phyloP scores from a whole-genome alignment of 2,797 vertebrate species.

The Arnoldichthys spilopterus region DNA sequence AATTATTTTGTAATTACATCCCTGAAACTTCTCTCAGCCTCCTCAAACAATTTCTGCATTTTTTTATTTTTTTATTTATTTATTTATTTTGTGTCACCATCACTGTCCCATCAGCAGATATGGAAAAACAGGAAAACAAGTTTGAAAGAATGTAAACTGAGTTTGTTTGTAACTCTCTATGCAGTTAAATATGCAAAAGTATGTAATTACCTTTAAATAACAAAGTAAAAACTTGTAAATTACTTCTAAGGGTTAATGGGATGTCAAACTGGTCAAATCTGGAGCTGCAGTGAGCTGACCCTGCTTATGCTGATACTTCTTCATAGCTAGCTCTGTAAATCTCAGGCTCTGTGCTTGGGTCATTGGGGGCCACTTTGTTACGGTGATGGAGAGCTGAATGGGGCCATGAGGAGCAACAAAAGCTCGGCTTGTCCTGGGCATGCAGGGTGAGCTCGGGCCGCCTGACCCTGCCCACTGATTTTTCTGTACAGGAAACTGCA shows the following conservation, averaged over 20 bases:
- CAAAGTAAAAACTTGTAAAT: background rate
- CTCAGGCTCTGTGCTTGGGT: constrained; percentile 32
- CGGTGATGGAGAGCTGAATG: constrained; percentile 49
- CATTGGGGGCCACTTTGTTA: constrained; percentile 51
- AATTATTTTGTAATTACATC: too few relatives aligned
- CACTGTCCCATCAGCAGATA: too few relatives aligned
- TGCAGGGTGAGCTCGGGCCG: constrained; percentile 25
- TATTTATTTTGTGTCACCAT: too few relatives aligned
- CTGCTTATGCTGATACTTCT: constrained; percentile 15
- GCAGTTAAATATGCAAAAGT: too few relatives aligned
- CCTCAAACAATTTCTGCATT: too few relatives aligned
- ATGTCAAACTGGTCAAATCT: background rate
- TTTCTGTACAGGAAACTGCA: constrained; percentile 53
- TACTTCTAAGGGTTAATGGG: background rate
- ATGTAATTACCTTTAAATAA: too few relatives aligned
- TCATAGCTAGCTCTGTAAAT: constrained; percentile 33
- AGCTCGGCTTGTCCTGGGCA: constrained; percentile 48
- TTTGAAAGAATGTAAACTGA: too few relatives aligned
- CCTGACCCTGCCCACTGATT: constrained; percentile 41
- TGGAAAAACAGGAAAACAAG: too few relatives aligned
- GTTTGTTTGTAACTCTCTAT: too few relatives aligned
- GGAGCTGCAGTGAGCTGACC: constrained; percentile 40
- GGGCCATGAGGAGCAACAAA: constrained; percentile 52
- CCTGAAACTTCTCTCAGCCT: too few relatives aligned
- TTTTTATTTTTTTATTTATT: too few relatives aligned